These are phyloP conservation scores for Palloptera scutellata DNA, from an alignment of 2,888 invertebrate species.

Conservation along the genomic window DNA sequence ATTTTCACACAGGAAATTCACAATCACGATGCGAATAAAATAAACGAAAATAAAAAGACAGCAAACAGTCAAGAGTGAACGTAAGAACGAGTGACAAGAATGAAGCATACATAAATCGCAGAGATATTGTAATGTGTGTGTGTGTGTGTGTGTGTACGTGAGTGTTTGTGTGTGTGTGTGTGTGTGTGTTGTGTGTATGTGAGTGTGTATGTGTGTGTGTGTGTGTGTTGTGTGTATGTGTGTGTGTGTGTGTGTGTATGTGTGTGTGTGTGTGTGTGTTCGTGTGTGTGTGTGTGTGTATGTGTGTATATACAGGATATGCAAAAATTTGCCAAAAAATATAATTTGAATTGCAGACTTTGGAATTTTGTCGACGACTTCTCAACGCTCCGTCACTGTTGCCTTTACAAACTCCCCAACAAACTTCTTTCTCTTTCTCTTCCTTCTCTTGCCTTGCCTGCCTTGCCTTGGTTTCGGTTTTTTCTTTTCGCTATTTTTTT, in stretches of 20 bases:
- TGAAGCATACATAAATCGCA: not conserved
- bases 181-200: not conserved
- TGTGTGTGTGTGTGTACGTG: not conserved
- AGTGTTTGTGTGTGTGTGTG: not conserved
- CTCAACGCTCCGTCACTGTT: not conserved
- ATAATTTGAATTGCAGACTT: conserved; percentile 13
- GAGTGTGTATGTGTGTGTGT: not conserved
- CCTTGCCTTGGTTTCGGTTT: not conserved
- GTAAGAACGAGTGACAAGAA: conserved; percentile 6
- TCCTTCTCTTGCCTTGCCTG: not conserved
- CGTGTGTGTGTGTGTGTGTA: not conserved
- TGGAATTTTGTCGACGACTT: not conserved
- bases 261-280: too few species aligned
- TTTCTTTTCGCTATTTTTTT: not conserved
- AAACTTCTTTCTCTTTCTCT: not conserved
- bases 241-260: not conserved
- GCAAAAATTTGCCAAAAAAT: conserved; percentile 24
- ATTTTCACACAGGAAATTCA: too few species aligned
- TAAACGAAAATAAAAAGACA: not conserved
- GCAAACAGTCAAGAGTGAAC: not conserved
- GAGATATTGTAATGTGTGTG: not conserved
- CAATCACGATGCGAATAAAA: not conserved
- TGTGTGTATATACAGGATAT: conserved; percentile 20
- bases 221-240: not conserved
- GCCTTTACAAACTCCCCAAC: not conserved